phyloP scores from a whole-genome alignment of 1,140 invertebrate genomes.

The Brachionus paranguensis region DNA sequence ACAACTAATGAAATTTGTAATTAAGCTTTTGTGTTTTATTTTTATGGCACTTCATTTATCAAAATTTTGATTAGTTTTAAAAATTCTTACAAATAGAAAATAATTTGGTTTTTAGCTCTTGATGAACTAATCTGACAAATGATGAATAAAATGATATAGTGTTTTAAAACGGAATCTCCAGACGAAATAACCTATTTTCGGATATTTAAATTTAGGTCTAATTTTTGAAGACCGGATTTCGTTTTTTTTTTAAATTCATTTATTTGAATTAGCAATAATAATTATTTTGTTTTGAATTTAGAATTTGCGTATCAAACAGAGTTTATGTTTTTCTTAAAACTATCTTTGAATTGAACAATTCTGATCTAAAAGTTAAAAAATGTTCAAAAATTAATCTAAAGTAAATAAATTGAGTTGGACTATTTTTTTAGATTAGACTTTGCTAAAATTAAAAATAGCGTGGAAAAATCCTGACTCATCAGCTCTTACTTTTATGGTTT shows the following conservation, averaged over 20 bases:
- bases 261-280: background rate
- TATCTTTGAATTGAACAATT: background rate
- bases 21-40: constrained; percentile 3
- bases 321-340: background rate
- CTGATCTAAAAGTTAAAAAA: no score
- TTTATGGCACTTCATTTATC: constrained; percentile 13
- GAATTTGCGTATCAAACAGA: background rate
- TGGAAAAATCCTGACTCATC: no score
- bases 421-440: no score
- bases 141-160: background rate
- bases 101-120: background rate
- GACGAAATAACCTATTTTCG: background rate
- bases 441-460: no score
- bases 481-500: no score
- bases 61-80: background rate
- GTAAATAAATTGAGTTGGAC: no score
- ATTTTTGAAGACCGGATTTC: background rate
- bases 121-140: background rate
- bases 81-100: background rate
- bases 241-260: background rate
- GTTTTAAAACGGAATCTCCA: background rate
- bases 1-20: constrained; percentile 13
- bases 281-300: background rate
- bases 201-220: background rate
- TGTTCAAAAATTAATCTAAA: no score